A percentile compares a stretch with the other conserved stretches of the same genome.
Evolutionary conservation across 92 coral and sea anemone species (phyloP).

Genomic region (Umimayanthus chanpuru): DNA sequence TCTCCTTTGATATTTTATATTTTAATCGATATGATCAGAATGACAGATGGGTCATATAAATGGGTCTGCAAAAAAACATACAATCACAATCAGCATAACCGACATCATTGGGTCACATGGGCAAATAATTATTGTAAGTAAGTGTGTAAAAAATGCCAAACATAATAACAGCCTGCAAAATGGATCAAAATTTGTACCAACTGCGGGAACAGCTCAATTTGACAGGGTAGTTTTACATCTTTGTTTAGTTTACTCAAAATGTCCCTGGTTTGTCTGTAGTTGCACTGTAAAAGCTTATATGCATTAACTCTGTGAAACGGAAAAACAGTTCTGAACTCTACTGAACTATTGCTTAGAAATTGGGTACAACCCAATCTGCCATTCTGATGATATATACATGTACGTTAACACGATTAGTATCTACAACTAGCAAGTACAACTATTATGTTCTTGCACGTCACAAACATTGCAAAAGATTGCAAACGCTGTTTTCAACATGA

Average conservation of each 20-base stretch:
- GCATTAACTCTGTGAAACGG: not conserved
- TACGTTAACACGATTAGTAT: not conserved
- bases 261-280: no score
- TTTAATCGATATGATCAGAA: not conserved
- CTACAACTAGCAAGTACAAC: conserved; percentile 43
- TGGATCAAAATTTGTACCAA: not conserved
- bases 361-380: not conserved
- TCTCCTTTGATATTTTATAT: not conserved
- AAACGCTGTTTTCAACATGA: conserved; percentile 79
- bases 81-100: not conserved
- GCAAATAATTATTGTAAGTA: not conserved
- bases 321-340: not conserved
- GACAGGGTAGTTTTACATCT: no score
- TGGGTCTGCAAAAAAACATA: not conserved
- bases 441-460: conserved; percentile 37
- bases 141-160: no score
- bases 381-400: not conserved
- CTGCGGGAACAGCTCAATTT: not conserved
- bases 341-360: not conserved
- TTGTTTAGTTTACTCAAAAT: not conserved
- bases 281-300: not conserved
- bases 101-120: not conserved
- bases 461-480: conserved; percentile 73
- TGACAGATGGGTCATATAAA: not conserved
- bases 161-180: not conserved